Conservation (phyloP, 2,797 vertebrate genomes). For the Cheirogaleus major region DNA sequence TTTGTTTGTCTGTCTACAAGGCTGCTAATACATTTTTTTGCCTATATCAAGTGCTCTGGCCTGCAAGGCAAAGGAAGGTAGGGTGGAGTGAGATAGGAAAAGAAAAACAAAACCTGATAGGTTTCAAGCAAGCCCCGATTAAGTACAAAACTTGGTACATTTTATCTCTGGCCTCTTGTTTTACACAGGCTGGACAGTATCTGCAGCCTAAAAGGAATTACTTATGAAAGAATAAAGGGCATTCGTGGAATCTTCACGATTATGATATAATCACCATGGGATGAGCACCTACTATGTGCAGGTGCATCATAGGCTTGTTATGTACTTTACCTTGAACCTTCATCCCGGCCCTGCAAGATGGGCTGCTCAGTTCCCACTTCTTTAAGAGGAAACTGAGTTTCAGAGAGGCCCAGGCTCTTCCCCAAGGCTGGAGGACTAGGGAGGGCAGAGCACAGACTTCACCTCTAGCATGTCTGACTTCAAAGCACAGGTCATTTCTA, state of each 20-base stretch:
- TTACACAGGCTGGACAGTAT: fast-evolving
- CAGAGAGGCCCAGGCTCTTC: neutral
- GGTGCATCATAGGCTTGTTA: fast-evolving
- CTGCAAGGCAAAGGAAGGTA: neutral
- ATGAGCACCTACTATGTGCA: neutral
- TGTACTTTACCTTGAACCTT: fast-evolving
- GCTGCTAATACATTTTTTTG: neutral
- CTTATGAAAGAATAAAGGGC: neutral
- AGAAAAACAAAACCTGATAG: fast-evolving
- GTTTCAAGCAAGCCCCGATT: neutral
- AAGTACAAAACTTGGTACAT: fast-evolving
- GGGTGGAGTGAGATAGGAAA: neutral
- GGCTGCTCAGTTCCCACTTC: neutral
- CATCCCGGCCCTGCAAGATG: neutral
- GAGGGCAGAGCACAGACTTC: neutral
- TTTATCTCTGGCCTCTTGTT: neutral
- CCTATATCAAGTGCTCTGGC: neutral
- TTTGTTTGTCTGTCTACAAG: no score
- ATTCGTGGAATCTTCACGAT: fast-evolving
- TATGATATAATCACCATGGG: fast-evolving
- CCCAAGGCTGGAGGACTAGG: fast-evolving
- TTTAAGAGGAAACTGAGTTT: neutral
- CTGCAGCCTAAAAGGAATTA: neutral
- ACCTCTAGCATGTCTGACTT: neutral
- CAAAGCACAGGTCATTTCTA: neutral